These are phyloP conservation scores for Psilopsiagon aymara DNA, from an alignment of 2,113 vertebrate species.

Conservation along the genomic window DNA sequence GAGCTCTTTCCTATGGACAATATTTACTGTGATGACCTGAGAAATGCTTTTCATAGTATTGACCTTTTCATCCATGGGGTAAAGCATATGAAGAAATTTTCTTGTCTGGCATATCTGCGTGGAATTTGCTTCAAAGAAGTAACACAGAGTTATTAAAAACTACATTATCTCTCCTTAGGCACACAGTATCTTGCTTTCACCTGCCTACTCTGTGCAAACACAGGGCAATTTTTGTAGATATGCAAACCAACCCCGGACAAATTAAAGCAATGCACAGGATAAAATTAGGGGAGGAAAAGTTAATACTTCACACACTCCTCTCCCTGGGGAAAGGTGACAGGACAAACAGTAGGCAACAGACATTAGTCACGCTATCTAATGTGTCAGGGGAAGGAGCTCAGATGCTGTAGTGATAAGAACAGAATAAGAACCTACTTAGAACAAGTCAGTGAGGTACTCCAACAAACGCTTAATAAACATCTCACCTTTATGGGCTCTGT, in stretches of 20 bases:
- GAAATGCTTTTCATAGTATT: not conserved
- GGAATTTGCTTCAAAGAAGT: not conserved
- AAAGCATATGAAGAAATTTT: not conserved
- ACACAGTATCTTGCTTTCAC: not conserved
- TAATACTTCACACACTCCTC: constrained; percentile 43
- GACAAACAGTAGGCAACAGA: constrained; percentile 64
- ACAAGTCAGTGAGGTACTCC: not conserved
- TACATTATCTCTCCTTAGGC: not conserved
- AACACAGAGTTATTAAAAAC: not conserved
- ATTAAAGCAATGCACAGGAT: not conserved
- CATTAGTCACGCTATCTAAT: constrained; percentile 54
- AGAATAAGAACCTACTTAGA: not conserved
- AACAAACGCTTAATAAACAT: not conserved
- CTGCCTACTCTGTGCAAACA: not conserved
- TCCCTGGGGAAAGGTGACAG: constrained; percentile 54
- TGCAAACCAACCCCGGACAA: not conserved
- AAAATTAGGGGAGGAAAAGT: constrained; percentile 58
- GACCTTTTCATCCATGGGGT: rapidly evolving
- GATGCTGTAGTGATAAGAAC: constrained; percentile 23
- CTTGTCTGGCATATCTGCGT: not conserved
- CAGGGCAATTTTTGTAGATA: not conserved
- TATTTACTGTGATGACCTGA: not conserved
- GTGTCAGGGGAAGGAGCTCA: not conserved
- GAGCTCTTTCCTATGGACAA: not conserved
- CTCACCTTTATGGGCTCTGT: not conserved